These are phyloP conservation scores for Peucedramus taeniatus DNA, from an alignment of 2,113 vertebrate genomes.

Conservation along the genomic window DNA sequence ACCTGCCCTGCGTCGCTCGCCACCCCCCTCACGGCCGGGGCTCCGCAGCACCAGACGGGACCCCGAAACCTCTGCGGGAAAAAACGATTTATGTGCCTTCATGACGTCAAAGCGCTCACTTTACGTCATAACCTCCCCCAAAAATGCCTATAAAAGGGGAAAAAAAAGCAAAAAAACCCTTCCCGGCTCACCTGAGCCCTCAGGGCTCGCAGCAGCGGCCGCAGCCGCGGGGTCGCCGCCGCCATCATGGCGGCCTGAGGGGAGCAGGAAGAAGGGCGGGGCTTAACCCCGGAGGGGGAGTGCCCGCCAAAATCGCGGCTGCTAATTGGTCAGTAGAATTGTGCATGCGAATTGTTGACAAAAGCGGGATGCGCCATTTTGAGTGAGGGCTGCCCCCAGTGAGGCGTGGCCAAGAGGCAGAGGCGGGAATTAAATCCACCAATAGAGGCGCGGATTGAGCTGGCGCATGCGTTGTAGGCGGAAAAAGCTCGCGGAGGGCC, in stretches of 20 bases:
- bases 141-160: not conserved
- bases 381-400: rapidly evolving
- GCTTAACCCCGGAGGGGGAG: rapidly evolving
- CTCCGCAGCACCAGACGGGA: not conserved
- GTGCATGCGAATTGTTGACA: rapidly evolving
- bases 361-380: rapidly evolving
- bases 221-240: not conserved
- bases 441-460: rapidly evolving
- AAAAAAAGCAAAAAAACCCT: rapidly evolving
- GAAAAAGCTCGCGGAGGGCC: rapidly evolving
- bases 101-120: rapidly evolving
- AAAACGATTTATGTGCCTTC: too few species aligned
- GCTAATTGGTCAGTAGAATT: rapidly evolving
- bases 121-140: too few species aligned
- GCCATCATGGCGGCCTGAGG: not conserved
- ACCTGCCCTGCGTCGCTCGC: not conserved
- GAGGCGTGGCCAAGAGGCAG: rapidly evolving
- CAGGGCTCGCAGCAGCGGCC: not conserved
- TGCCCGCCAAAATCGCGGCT: rapidly evolving
- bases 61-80: not conserved
- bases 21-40: not conserved
- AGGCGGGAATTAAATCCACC: rapidly evolving
- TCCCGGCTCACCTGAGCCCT: not conserved
- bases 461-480: rapidly evolving
- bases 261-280: not conserved